phyloP scores from a whole-genome alignment of 2,888 invertebrate species.

The Sacculina carcini region DNA sequence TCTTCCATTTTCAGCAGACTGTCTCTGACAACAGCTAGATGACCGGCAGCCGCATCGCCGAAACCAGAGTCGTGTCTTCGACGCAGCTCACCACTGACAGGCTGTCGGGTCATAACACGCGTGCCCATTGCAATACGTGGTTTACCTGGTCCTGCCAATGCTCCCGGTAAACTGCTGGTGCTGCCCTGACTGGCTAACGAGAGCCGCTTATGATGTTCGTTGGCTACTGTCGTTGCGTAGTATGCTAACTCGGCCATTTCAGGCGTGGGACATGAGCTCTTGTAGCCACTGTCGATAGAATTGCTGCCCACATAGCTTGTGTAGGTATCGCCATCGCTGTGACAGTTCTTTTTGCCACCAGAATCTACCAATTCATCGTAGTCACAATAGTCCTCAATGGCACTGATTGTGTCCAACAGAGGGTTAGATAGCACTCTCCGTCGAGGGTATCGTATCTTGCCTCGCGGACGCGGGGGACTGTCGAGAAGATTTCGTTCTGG shows the following conservation, averaged over 20 bases:
- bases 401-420: constrained; percentile 19
- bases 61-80: constrained; percentile 2
- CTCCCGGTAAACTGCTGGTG: constrained; percentile 9
- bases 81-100: not conserved
- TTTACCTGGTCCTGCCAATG: constrained; percentile 12
- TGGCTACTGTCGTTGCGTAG: constrained; percentile 15
- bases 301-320: constrained; percentile 19
- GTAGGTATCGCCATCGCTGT: constrained; percentile 16
- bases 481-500: not conserved
- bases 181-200: constrained; percentile 14
- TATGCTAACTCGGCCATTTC: constrained; percentile 17
- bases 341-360: not conserved
- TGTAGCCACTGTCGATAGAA: constrained; percentile 20
- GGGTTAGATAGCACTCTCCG: constrained; percentile 16
- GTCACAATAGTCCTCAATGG: constrained; percentile 17
- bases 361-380: constrained; percentile 15
- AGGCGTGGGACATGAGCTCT: constrained; percentile 19
- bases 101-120: constrained; percentile 16
- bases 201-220: constrained; percentile 13
- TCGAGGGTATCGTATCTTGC: constrained; percentile 11
- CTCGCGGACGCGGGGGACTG: constrained; percentile 6
- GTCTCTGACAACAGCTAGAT: not conserved
- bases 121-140: constrained; percentile 19
- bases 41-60: constrained; percentile 9
- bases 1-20: not conserved